Evolutionary conservation across 2,797 vertebrate species (phyloP).

Genomic region (Malurus leucopterus): DNA sequence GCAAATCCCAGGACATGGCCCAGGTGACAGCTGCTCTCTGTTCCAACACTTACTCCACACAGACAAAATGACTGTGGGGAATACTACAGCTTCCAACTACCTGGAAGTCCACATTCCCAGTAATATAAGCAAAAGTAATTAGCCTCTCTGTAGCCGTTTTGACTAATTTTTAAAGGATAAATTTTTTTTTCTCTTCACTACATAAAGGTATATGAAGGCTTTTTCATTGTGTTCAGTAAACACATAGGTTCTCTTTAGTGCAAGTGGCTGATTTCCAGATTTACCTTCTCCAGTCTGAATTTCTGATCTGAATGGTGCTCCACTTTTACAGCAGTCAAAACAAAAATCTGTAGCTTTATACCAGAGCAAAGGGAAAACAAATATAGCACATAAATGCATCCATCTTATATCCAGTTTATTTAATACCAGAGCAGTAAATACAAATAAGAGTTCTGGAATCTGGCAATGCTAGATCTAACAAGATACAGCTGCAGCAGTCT

Average conservation of each 20-base stretch:
- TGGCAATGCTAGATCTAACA: neutral
- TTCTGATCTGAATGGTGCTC: neutral
- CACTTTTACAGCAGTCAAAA: neutral
- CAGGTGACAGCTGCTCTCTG: neutral
- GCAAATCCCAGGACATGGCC: neutral
- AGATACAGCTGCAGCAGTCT: neutral
- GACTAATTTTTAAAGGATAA: neutral
- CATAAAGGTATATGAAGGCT: neutral
- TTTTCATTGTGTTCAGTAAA: neutral
- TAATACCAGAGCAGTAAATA: neutral
- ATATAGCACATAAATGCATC: neutral
- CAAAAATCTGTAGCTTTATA: neutral
- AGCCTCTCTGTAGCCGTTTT: neutral
- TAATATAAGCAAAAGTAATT: neutral
- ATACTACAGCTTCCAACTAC: neutral
- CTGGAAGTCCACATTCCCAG: neutral
- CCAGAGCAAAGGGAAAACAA: neutral
- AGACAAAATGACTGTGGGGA: neutral
- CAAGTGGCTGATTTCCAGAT: neutral
- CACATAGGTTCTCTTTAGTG: neutral
- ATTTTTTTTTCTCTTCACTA: neutral
- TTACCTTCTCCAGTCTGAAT: neutral
- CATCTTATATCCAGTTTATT: slow-evolving; percentile 30
- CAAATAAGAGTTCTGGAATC: neutral
- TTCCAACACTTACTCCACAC: neutral